phyloP scores from a whole-genome alignment of 2,888 invertebrate genomes.

The Chrysolina oricalcia region DNA sequence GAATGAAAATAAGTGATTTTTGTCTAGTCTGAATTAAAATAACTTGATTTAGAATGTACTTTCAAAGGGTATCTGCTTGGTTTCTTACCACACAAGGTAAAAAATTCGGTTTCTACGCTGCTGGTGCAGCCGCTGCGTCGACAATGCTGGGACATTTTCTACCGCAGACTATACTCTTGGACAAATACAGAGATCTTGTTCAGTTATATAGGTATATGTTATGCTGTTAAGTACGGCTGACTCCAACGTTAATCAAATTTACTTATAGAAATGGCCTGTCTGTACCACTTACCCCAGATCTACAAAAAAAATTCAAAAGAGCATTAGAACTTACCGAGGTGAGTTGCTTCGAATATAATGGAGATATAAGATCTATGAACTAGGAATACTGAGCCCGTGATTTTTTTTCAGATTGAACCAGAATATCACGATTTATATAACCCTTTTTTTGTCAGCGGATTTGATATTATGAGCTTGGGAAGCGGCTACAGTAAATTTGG shows the following conservation, averaged over 20 bases:
- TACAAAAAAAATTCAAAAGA: conserved; percentile 74
- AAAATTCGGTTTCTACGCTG: conserved; percentile 72
- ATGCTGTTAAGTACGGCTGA: conserved; percentile 29
- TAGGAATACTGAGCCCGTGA: background rate
- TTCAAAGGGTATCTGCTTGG: conserved; percentile 68
- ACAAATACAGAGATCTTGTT: conserved; percentile 77
- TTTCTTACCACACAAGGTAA: conserved; percentile 75
- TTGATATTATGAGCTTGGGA: conserved; percentile 83
- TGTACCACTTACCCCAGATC: conserved; percentile 73
- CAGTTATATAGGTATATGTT: conserved; percentile 79
- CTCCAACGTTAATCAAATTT: background rate
- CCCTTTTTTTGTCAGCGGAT: conserved; percentile 83
- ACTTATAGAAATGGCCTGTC: conserved; percentile 76
- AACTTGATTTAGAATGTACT: conserved; percentile 47
- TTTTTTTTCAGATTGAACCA: conserved; percentile 68
- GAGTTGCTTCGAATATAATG: conserved; percentile 20
- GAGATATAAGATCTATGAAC: background rate
- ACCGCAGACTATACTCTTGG: conserved; percentile 78
- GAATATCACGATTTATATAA: conserved; percentile 73
- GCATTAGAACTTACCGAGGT: conserved; percentile 77
- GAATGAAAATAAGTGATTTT: too few species aligned
- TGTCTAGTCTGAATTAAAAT: background rate
- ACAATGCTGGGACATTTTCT: conserved; percentile 72
- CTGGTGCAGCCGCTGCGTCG: conserved; percentile 72
- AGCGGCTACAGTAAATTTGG: conserved; percentile 74